phyloP scores from a whole-genome alignment of 2,113 vertebrate genomes.

The Passer domesticus region DNA sequence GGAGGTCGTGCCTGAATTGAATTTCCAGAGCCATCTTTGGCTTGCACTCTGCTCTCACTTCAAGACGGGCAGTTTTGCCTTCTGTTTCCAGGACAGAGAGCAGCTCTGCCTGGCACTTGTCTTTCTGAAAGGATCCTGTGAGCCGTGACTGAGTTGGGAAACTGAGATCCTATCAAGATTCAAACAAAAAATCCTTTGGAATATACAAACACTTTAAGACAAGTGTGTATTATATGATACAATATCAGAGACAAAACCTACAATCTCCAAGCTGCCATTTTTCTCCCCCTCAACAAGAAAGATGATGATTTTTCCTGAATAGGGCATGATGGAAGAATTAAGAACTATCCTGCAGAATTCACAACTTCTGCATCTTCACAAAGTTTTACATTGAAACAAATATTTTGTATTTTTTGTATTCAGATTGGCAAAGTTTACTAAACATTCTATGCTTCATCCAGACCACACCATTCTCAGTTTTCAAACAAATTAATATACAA shows the following conservation, averaged over 20 bases:
- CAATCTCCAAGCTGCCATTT: background rate
- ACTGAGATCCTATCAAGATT: conserved; percentile 19
- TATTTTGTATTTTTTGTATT: background rate
- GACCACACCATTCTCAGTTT: background rate
- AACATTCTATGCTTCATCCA: background rate
- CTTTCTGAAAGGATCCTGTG: conserved; percentile 71
- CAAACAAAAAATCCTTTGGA: background rate
- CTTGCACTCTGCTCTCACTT: conserved; percentile 58
- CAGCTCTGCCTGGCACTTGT: conserved; percentile 52
- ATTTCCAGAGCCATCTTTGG: conserved; percentile 64
- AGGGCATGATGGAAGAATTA: background rate
- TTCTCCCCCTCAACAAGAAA: background rate
- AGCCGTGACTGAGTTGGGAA: conserved; percentile 54
- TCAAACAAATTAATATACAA: background rate
- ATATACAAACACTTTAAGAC: background rate
- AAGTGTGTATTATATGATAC: background rate
- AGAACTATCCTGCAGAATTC: background rate
- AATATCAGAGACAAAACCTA: background rate
- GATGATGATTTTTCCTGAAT: background rate
- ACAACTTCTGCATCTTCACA: background rate
- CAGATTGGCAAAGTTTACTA: background rate
- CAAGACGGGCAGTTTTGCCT: conserved; percentile 51
- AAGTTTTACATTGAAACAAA: background rate
- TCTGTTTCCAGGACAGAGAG: conserved; percentile 35
- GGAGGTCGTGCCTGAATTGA: conserved; percentile 69